Conservation (phyloP, 2,888 invertebrate genomes). For the Sthenelais limicola region DNA sequence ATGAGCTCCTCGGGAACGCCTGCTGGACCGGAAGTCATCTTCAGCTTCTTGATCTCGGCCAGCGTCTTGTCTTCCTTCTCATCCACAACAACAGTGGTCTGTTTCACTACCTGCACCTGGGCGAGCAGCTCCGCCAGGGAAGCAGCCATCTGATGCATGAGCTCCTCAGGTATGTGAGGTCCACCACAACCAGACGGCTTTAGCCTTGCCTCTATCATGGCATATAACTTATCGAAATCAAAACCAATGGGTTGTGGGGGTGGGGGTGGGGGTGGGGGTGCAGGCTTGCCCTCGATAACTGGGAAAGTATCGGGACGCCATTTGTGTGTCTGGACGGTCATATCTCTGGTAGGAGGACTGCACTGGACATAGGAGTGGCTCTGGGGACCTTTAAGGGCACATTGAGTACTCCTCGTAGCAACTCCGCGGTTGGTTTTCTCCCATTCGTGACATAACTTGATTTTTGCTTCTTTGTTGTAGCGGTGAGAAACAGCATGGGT, state of each 20-base stretch:
- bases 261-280: background rate
- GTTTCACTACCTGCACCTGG: conserved; percentile 8
- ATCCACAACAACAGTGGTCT: background rate
- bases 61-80: conserved; percentile 10
- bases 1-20: background rate
- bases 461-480: conserved; percentile 22
- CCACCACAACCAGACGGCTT: background rate
- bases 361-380: conserved; percentile 8
- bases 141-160: background rate
- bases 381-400: conserved; percentile 1
- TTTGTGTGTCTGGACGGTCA: conserved; percentile 23
- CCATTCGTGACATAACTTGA: conserved; percentile 22
- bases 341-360: conserved; percentile 13
- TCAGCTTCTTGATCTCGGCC: background rate
- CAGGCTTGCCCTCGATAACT: background rate
- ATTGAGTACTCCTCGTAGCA: background rate
- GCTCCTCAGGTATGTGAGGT: conserved; percentile 16
- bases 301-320: background rate
- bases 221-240: conserved; percentile 18
- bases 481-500: conserved; percentile 15
- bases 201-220: background rate
- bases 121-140: conserved; percentile 18
- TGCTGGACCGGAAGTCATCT: background rate
- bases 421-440: background rate
- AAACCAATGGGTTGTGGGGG: no score